Evolutionary conservation across 2,797 vertebrate species (phyloP), one percentile per base, ranked within the genome.

Genomic region (Takifugu ocellatus): DNA sequence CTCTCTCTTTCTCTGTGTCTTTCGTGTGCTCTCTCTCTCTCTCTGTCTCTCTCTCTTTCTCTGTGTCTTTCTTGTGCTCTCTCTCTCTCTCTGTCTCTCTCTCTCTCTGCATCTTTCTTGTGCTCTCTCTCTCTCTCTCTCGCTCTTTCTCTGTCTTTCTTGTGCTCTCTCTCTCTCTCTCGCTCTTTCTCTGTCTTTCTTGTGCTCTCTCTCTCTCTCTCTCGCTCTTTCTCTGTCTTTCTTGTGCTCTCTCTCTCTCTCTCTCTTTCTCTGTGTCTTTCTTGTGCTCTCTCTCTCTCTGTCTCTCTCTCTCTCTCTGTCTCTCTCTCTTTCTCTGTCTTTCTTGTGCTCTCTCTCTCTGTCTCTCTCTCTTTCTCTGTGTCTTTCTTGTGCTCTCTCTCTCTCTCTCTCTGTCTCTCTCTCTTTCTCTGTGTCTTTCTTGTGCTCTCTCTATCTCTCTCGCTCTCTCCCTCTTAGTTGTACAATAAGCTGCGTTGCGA

Each of bases 401-500:
- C 21, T 21, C 21, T 21, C 21, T 21, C 1, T 21, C 1, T 21
- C 6, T 49, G n/a, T 31, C 45, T 31, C 2, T 26, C 63, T 52
- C 25, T 17, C n/a, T n/a, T n/a, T 76, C 17, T 21, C 17, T 21
- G 17, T 1, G 1, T 21, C 17, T 21, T 21, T 21, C 17, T 21
- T 21, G 17, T 21, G 17, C 17, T 21, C 21, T 21, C 21, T 21
- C 21, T 31, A 42, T 31, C 2, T 26, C 63, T 52, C 25, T 17
- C 21, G 1, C 6, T 49, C 21, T 31, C 45, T 31, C 2, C 25
- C 63, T 52, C 25, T 17, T 76, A 93, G 91, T 81, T 93, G 44
- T 90, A 93, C 70, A 36, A 12, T 57, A 93, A 93, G 79, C 79
- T 93, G 65, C 77, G 48, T 8, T 92, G 91, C 66, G 92, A 93